Evolutionary conservation across 2,888 invertebrate genomes (phyloP), one percentile per base, ranked within the genome.

Genomic region (Rhyacophila evoluta): DNA sequence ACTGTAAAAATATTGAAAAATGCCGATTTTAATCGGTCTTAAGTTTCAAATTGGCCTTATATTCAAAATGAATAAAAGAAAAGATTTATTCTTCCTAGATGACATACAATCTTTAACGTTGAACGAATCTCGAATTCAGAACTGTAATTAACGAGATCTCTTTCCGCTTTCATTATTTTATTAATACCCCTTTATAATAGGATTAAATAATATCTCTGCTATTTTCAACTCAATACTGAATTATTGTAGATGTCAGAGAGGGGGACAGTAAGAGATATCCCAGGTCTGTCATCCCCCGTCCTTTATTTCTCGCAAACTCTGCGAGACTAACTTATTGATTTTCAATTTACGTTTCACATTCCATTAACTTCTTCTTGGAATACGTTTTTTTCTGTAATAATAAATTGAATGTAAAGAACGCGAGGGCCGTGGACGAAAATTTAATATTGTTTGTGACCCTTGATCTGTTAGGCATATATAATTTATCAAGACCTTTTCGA

Each of bases 291-390:
- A 55, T 19, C 55, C 55, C 55, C 29, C 29, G 6, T 6, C 29
- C 29, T 55, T 55, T 55, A 55, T 55, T 55, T 8, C 55, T 55
- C 19, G 55, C 55, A 19, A 55, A 55, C 55, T 55, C 55, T 55
- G 15, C 55, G 55, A 55, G 55, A 55, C 55, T 55, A 19, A 55
- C 55, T 19, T 55, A 55, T 55, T 55, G 55, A 55, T 55, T 55
- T 55, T 55, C 55, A 55, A 55, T 55, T 55, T 55, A 55, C 19
- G 15, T 55, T 55, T 55, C 55, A 55, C 55, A 55, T 55, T 55
- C 55, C 55, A 55, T 55, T 55, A 55, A 55, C 55, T 55, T 19
- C 55, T 15, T 55, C 55, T 55, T 19, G 55, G 55, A 55, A 55
- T 25, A 55, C 55, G 55, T 55, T 19, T 19, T 55, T 55, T 55